phyloP scores from a whole-genome alignment of 2,113 vertebrate species.

The Archocentrus centrarchus region DNA sequence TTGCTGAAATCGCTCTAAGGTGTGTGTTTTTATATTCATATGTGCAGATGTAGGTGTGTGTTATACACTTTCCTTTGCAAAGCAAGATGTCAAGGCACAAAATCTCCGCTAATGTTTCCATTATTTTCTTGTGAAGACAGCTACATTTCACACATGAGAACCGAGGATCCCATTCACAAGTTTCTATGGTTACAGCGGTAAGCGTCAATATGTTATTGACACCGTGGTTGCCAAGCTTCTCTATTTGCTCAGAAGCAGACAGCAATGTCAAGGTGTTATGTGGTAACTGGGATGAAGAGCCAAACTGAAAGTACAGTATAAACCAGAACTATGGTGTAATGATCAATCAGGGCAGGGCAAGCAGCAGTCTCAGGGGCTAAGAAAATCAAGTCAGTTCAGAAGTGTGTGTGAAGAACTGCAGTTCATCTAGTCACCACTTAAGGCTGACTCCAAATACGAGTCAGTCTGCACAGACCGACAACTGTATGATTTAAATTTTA shows the following conservation, averaged over 20 bases:
- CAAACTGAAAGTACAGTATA: slow-evolving; percentile 10
- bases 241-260: slow-evolving; percentile 27
- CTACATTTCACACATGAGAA: slow-evolving; percentile 16
- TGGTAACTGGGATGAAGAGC: slow-evolving; percentile 32
- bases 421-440: background rate
- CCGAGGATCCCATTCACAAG: slow-evolving; percentile 56
- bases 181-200: slow-evolving; percentile 65
- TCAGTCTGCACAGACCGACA: too few relatives aligned
- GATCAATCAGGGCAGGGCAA: background rate
- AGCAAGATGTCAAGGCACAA: background rate
- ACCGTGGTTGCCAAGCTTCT: slow-evolving; percentile 33
- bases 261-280: slow-evolving; percentile 38
- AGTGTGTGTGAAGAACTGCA: too few relatives aligned
- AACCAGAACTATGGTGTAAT: background rate
- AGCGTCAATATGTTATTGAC: slow-evolving; percentile 57
- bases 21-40: background rate
- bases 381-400: background rate
- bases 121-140: slow-evolving; percentile 17
- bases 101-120: background rate
- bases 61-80: background rate
- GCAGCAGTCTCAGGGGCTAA: background rate
- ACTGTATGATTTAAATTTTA: too few relatives aligned
- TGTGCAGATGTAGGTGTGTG: background rate
- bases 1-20: slow-evolving; percentile 36
- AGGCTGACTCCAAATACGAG: background rate